Evolutionary conservation across 1,140 invertebrate species (phyloP).

Genomic region (Tribolium madens): DNA sequence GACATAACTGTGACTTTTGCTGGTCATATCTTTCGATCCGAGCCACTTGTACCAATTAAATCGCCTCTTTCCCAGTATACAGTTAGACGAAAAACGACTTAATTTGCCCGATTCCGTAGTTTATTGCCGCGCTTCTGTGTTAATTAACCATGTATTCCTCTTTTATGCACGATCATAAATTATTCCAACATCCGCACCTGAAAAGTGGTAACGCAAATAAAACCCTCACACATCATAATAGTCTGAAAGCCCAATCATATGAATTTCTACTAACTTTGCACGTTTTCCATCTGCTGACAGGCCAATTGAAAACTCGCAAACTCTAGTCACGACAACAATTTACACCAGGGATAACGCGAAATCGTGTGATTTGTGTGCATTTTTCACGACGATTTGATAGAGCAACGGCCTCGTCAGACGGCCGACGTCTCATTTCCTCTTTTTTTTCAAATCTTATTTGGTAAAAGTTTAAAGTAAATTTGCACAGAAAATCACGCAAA

Average conservation of each 20-base stretch:
- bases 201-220: conserved; percentile 7
- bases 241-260: background rate
- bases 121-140: conserved; percentile 5
- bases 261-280: conserved; percentile 8
- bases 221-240: conserved; percentile 1
- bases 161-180: conserved; percentile 18
- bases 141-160: conserved; percentile 5
- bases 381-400: conserved; percentile 18
- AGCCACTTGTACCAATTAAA: background rate
- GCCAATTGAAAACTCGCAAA: background rate
- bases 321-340: conserved; percentile 22
- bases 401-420: conserved; percentile 6
- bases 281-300: conserved; percentile 1
- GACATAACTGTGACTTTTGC: background rate
- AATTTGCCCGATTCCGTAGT: conserved; percentile 3
- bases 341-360: conserved; percentile 1
- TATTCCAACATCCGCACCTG: conserved; percentile 8
- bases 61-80: background rate
- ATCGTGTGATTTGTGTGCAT: conserved; percentile 34
- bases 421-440: conserved; percentile 7
- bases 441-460: conserved; percentile 30
- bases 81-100: background rate
- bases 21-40: background rate
- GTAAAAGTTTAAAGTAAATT: conserved; percentile 27
- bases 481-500: conserved; percentile 18